Conservation (phyloP, 2,888 invertebrate genomes). For the Eugnorisma glareosa region DNA sequence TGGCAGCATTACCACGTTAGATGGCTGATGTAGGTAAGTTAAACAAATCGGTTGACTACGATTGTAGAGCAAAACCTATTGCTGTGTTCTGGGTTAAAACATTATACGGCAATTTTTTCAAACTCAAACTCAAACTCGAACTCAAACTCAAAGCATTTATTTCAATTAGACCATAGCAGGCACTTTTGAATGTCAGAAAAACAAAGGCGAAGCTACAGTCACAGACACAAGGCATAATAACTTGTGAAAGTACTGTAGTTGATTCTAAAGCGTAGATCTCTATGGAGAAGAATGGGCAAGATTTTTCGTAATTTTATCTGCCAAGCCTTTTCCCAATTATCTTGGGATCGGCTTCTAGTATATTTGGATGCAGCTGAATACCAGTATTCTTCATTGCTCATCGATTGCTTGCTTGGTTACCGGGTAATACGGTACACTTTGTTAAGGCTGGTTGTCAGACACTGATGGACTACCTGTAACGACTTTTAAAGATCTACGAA, state of each 20-base stretch:
- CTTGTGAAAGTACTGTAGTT: no score
- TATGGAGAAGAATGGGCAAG: no score
- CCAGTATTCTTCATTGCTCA: no score
- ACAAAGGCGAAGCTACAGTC: no score
- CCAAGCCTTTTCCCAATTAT: not conserved
- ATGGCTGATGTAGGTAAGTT: not conserved
- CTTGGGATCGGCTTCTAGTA: not conserved
- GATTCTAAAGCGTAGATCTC: no score
- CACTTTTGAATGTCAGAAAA: no score
- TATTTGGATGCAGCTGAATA: not conserved
- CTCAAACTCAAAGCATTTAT: no score
- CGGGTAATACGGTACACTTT: not conserved
- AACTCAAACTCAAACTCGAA: no score
- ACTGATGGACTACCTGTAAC: not conserved
- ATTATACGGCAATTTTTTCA: slow-evolving; percentile 11
- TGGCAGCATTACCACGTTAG: no score
- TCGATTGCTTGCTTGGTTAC: no score
- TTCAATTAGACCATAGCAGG: no score
- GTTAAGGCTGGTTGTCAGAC: not conserved
- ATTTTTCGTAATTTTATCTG: slow-evolving; percentile 20
- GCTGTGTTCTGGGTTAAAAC: slow-evolving; percentile 1
- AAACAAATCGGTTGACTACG: not conserved
- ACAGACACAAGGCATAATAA: no score
- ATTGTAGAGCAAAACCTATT: not conserved
- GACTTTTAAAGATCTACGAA: not conserved